Evolutionary conservation across 2,888 invertebrate species (phyloP).

Genomic region (Peribatodes rhomboidaria): DNA sequence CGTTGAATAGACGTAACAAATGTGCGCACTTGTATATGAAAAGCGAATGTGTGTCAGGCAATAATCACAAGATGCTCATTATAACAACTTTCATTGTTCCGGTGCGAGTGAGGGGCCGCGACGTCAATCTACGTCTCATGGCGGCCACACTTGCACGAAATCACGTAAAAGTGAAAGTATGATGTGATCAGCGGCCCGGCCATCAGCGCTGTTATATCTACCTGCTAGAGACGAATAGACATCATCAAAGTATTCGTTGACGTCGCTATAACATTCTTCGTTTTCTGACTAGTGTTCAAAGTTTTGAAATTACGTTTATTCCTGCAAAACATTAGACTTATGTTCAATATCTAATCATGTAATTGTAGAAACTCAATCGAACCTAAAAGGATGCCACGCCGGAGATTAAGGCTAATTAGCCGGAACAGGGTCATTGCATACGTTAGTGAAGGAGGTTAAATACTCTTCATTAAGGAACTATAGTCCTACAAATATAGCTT

Average conservation of each 20-base stretch:
- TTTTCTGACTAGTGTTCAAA: too few relatives aligned
- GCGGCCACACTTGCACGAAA: conserved; percentile 73
- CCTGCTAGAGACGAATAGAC: conserved; percentile 42
- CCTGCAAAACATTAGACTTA: neutral
- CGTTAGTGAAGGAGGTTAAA: conserved; percentile 57
- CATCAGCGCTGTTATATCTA: conserved; percentile 49
- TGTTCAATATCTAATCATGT: neutral
- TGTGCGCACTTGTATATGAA: conserved; percentile 40
- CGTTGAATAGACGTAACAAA: conserved; percentile 37
- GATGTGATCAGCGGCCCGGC: conserved; percentile 69
- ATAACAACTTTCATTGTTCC: conserved; percentile 79
- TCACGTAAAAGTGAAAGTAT: conserved; percentile 83
- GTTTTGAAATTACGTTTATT: neutral
- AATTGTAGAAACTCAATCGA: conserved; percentile 31
- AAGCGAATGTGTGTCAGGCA: conserved; percentile 54
- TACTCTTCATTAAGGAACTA: conserved; percentile 51
- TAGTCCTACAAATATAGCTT: conserved; percentile 26
- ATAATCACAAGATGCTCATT: conserved; percentile 61
- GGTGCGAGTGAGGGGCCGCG: conserved; percentile 64
- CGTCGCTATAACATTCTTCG: neutral
- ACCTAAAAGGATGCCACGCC: conserved; percentile 34
- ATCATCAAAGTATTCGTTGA: neutral
- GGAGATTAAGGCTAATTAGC: conserved; percentile 52
- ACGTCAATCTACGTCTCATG: conserved; percentile 56
- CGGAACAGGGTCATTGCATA: conserved; percentile 48